Evolutionary conservation across 2,888 invertebrate genomes (phyloP), one percentile per base, ranked within the genome.

Genomic region (Drosophila anomalata): DNA sequence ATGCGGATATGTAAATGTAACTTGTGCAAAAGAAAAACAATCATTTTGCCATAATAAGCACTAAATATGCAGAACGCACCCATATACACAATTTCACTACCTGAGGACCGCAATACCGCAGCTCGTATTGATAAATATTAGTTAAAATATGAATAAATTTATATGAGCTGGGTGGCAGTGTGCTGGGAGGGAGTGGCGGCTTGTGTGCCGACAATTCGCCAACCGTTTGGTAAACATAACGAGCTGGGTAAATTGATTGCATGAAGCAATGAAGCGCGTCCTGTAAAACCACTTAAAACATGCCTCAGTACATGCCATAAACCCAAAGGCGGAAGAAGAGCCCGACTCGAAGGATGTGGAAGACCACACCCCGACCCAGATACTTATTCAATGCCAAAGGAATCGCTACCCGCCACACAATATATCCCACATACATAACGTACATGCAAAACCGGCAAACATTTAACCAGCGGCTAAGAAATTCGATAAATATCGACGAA

Each of bases 211-310:
- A 77, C 75, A 79, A 80, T 78, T 78, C 72, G 75, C 62, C 67
- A 50, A 74, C 65, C 75, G 74, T 47, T 77, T 72, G 76, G 82
- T 77, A 78, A 77, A 80, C 77, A 75, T 76, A 78, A 87, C 84
- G 78, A 76, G 83, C 66, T 59, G 52, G 76, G 78, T 75, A 89
- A 88, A 88, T 88, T 89, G 87, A 89, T 88, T 88, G 89, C 88
- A 84, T 78, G 77, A 82, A 79, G 88, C 89, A 89, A 90, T 90
- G 89, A 88, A 89, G 89, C 89, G 88, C 81, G 85, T 89, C 89
- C 89, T 90, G 89, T 90, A 89, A 90, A 90, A 90, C 84, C 88
- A 89, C 87, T 89, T 89, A 88, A 89, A 89, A 83, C 88, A 89
- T 89, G 89, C 89, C 87, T 88, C 89, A 87, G 88, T 85, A 83